Evolutionary conservation across 2,797 vertebrate genomes (phyloP).

Genomic region (Muraenolepis orangiensis): DNA sequence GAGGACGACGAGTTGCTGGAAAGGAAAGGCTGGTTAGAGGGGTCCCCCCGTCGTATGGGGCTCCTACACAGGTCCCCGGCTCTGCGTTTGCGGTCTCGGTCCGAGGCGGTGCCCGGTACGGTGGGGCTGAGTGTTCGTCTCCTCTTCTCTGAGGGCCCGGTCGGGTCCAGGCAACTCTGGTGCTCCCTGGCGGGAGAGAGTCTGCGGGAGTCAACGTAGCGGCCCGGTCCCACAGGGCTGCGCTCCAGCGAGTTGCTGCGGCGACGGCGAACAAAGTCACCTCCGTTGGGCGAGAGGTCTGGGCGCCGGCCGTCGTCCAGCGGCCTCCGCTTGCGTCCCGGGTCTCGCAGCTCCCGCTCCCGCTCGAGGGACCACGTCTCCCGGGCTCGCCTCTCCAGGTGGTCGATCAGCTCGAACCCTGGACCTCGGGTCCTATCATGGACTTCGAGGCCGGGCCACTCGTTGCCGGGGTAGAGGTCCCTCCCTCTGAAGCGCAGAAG

Average conservation of each 20-base stretch:
- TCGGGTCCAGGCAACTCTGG: conserved; percentile 73
- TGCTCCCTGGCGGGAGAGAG: conserved; percentile 79
- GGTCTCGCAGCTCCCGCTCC: conserved; percentile 83
- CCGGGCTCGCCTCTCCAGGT: conserved; percentile 76
- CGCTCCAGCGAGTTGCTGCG: conserved; percentile 76
- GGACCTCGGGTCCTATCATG: conserved; percentile 83
- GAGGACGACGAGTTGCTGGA: conserved; percentile 35
- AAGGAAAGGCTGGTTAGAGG: conserved; percentile 41
- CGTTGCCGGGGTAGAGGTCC: conserved; percentile 80
- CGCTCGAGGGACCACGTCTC: conserved; percentile 86
- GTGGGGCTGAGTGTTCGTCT: conserved; percentile 51
- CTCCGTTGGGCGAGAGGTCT: conserved; percentile 84
- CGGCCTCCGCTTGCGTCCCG: conserved; percentile 81
- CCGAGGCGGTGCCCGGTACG: conserved; percentile 13
- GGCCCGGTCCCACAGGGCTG: conserved; percentile 80
- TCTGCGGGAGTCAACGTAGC: conserved; percentile 81
- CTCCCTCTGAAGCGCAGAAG: conserved; percentile 86
- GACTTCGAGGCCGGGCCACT: conserved; percentile 84
- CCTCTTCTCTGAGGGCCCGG: conserved; percentile 73
- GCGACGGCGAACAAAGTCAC: conserved; percentile 77
- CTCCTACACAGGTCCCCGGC: conserved; percentile 77
- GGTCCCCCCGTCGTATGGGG: conserved; percentile 67
- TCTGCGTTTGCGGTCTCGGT: conserved; percentile 65
- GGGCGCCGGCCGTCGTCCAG: conserved; percentile 80
- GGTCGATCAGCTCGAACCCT: conserved; percentile 83